Conservation (phyloP, 2,797 vertebrate genomes). For the Carduelis carduelis region DNA sequence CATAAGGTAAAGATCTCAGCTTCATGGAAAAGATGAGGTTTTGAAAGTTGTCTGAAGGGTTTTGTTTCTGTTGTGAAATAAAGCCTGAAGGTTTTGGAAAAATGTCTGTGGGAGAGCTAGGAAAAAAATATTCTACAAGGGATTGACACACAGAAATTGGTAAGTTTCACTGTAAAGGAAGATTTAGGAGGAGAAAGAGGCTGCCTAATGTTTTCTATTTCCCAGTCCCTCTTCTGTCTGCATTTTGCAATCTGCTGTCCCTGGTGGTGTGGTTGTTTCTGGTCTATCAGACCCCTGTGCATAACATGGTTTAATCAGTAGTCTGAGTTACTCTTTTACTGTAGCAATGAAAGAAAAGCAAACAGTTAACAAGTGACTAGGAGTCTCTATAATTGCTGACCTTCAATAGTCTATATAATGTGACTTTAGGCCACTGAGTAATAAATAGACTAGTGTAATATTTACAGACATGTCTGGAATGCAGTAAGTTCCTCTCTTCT, state of each 20-base stretch:
- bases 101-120: not conserved
- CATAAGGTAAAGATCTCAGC: not conserved
- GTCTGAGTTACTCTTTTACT: conserved; percentile 71
- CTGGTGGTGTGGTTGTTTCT: not conserved
- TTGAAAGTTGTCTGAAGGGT: not conserved
- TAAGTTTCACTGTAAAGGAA: not conserved
- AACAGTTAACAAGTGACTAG: conserved; percentile 70
- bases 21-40: not conserved
- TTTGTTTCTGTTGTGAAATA: not conserved
- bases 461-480: conserved; percentile 63
- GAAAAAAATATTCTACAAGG: not conserved
- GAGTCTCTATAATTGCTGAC: conserved; percentile 48
- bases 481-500: conserved; percentile 27
- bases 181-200: not conserved
- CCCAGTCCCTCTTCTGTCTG: not conserved
- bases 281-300: not conserved
- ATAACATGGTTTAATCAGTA: conserved; percentile 59
- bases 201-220: not conserved
- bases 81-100: not conserved
- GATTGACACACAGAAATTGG: not conserved
- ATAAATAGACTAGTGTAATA: conserved; percentile 61
- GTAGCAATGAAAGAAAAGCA: conserved; percentile 57
- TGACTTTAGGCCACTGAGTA: conserved; percentile 56
- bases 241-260: conserved; percentile 32
- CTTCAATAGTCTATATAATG: conserved; percentile 54